phyloP scores from a whole-genome alignment of 2,113 vertebrate genomes.

The Kryptolebias marmoratus region DNA sequence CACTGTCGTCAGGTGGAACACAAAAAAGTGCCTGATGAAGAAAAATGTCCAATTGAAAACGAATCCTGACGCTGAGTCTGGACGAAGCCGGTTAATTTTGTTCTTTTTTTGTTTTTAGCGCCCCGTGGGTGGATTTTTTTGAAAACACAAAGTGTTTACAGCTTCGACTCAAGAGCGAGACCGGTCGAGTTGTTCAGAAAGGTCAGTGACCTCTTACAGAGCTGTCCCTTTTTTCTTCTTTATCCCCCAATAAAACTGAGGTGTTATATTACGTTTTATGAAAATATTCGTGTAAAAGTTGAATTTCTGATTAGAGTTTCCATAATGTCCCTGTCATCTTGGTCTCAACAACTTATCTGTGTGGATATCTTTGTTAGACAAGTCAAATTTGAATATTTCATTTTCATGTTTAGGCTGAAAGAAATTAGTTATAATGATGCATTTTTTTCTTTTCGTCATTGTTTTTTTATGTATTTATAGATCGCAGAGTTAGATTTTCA shows the following conservation, averaged over 20 bases:
- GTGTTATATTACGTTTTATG: neutral
- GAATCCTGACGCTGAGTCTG: neutral
- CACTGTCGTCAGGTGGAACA: neutral
- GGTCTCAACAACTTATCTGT: neutral
- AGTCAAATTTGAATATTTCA: constrained; percentile 8
- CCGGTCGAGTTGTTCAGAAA: constrained; percentile 23
- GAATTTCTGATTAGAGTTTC: neutral
- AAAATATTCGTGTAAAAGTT: neutral
- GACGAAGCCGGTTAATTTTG: neutral
- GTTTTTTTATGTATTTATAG: constrained; percentile 47
- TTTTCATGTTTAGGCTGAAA: constrained; percentile 1
- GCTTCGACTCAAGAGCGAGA: constrained; percentile 40
- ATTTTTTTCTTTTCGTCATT: neutral
- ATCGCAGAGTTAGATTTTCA: constrained; percentile 3
- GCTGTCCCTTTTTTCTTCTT: neutral
- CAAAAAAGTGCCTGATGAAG: constrained; percentile 19
- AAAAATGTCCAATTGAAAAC: constrained; percentile 23
- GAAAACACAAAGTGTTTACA: neutral
- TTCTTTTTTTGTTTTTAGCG: constrained; percentile 1
- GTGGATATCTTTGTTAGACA: neutral
- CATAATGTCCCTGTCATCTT: neutral
- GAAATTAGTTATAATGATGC: neutral
- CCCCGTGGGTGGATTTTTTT: neutral
- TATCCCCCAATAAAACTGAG: neutral
- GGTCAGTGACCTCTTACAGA: constrained; percentile 50